Percentiles rank a stretch among this genome's conserved stretches.
Evolutionary conservation across 92 coral and sea anemone genomes (phyloP).

Genomic region (Porites lobata): DNA sequence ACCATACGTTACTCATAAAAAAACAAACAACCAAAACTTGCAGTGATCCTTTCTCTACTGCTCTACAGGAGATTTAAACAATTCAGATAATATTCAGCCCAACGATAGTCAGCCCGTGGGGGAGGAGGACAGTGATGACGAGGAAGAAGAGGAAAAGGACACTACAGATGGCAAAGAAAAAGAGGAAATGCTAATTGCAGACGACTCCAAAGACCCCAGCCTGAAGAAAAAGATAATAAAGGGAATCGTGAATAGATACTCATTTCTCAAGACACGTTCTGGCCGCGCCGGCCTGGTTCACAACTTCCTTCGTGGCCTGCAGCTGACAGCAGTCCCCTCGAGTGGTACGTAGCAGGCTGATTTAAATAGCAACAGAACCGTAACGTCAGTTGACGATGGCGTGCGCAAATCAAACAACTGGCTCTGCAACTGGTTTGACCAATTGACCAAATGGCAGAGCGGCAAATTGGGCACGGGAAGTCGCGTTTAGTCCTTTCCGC

Average conservation of each 20-base stretch:
- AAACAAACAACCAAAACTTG: no score
- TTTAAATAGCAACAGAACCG: no score
- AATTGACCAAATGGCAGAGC: no score
- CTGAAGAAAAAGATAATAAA: background rate
- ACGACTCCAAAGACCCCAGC: background rate
- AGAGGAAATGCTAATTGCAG: background rate
- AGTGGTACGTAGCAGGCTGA: background rate
- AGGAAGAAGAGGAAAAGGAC: background rate
- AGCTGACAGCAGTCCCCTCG: constrained; percentile 5
- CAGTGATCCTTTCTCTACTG: no score
- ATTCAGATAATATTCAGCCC: constrained; percentile 42
- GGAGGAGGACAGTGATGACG: constrained; percentile 60
- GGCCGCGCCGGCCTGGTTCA: constrained; percentile 91
- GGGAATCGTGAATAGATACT: constrained; percentile 51
- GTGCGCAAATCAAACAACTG: no score
- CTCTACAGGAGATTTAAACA: constrained; percentile 49
- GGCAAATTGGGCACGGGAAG: no score
- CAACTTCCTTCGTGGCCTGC: constrained; percentile 81
- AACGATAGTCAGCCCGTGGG: constrained; percentile 23
- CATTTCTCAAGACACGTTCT: constrained; percentile 67
- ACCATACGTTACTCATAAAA: no score
- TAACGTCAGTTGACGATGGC: no score
- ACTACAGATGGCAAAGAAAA: background rate
- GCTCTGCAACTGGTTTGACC: no score
- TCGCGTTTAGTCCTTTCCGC: no score